Evolutionary conservation across 2,113 vertebrate species (phyloP), one percentile per base, ranked within the genome.

Genomic region (Rhea pennata): DNA sequence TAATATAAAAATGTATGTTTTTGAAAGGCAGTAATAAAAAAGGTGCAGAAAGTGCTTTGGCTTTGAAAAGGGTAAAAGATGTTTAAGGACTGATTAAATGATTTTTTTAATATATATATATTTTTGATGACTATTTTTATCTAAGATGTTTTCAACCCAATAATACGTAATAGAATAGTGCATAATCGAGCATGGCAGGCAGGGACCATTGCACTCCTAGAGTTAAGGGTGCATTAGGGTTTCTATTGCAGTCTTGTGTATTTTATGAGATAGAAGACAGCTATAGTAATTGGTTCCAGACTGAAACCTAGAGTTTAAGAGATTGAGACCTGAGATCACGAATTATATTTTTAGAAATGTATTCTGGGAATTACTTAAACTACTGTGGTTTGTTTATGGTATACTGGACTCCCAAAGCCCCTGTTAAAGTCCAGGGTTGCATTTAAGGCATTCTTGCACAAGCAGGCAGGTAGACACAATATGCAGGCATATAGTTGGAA

Each of bases 361-460:
- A 23, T 83, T 88, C 74, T 89, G 91, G 71, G 59, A 96, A 88
- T 93, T 91, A 26, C 24, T 76, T 82, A 54, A 94, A 83, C 54
- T 73, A 1, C 71, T 73, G 64, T 54, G 39, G 12, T 48, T 93
- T 96, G 85, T 88, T 96, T 93, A 67, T 69, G 42, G 59, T 67
- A 19, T 54, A 8, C 51, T 83, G 71, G 50, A 33, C 93, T 93
- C 94, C 87, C 91, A 84, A 94, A 86, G 70, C 72, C 58, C 71
- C 40, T 31, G n/a, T 92, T 94, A 94, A 87, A n/a, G 58, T 84
- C 92, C 40, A 70, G 1, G 1, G 39, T 50, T 3, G 1, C 44
- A 31, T 75, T 87, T 73, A 84, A 79, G 23, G 46, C 23, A 70
- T 13, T 95, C 94, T 76, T 76, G 31, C 54, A 26, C 66, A 64